Conservation (phyloP, 2,888 invertebrate genomes). For the Parnassius glacialis region DNA sequence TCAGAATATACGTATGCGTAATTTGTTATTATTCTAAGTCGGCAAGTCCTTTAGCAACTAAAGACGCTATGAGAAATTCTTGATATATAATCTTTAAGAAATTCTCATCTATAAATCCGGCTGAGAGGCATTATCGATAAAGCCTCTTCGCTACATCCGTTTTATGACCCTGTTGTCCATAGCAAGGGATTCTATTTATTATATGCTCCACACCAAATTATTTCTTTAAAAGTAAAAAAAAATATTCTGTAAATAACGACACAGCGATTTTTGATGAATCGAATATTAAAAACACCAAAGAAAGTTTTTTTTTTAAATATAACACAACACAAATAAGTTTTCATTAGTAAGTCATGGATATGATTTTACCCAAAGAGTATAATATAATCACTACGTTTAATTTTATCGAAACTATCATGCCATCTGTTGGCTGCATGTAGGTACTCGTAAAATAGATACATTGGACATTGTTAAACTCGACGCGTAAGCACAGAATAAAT, state of each 20-base stretch:
- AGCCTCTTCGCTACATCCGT: slow-evolving; percentile 43
- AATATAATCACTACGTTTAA: slow-evolving; percentile 4
- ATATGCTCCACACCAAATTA: background rate
- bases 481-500: slow-evolving; percentile 31
- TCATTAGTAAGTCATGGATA: slow-evolving; percentile 16
- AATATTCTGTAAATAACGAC: too few relatives aligned
- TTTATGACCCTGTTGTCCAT: slow-evolving; percentile 33
- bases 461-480: too few relatives aligned
- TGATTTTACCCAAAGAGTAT: background rate
- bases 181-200: slow-evolving; percentile 10
- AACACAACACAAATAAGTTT: too few relatives aligned
- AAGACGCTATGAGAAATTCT: slow-evolving; percentile 8
- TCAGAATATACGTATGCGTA: too few relatives aligned
- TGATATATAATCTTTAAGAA: slow-evolving; percentile 12
- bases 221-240: too few relatives aligned
- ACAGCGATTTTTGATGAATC: too few relatives aligned
- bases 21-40: too few relatives aligned
- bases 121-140: slow-evolving; percentile 33
- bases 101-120: slow-evolving; percentile 31
- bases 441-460: slow-evolving; percentile 37
- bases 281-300: too few relatives aligned
- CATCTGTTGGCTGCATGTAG: slow-evolving; percentile 71
- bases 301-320: too few relatives aligned
- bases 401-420: slow-evolving; percentile 45
- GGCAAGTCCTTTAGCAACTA: slow-evolving; percentile 6